Evolutionary conservation across 1,140 invertebrate genomes (phyloP).

Genomic region (Drosophila virilis): DNA sequence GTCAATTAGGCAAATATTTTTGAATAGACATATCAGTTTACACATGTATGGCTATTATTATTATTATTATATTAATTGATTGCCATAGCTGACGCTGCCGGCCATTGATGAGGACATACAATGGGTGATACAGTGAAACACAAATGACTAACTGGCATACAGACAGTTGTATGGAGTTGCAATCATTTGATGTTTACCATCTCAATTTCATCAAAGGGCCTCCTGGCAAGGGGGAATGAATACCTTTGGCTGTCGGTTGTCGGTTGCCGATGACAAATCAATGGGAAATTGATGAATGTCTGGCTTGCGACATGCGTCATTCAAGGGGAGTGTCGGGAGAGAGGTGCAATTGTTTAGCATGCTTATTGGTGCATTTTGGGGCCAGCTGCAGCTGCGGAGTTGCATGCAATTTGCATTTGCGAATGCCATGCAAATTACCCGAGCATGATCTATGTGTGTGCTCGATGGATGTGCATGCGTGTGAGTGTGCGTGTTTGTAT

Average conservation of each 20-base stretch:
- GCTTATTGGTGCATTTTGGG: slow-evolving; percentile 74
- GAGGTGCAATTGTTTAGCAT: slow-evolving; percentile 68
- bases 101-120: not conserved
- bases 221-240: slow-evolving; percentile 3
- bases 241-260: slow-evolving; percentile 7
- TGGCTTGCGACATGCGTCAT: slow-evolving; percentile 8
- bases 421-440: slow-evolving; percentile 45
- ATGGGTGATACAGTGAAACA: slow-evolving; percentile 1
- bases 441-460: slow-evolving; percentile 33
- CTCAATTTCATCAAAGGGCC: slow-evolving; percentile 4
- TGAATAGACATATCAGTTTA: not conserved
- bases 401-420: slow-evolving; percentile 24
- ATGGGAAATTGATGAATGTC: slow-evolving; percentile 65
- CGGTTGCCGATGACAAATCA: slow-evolving; percentile 57
- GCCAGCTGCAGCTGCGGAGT: slow-evolving; percentile 30
- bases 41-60: not conserved
- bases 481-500: slow-evolving; percentile 49
- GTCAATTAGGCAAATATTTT: not conserved
- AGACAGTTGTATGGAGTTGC: not conserved
- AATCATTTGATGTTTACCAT: slow-evolving; percentile 4
- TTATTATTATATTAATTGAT: slow-evolving; percentile 4
- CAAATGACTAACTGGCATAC: not conserved
- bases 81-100: not conserved
- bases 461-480: not conserved
- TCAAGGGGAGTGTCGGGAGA: not conserved